These are phyloP conservation scores for Neuroterus valhalla DNA, from an alignment of 1,140 invertebrate species.

Conservation along the genomic window DNA sequence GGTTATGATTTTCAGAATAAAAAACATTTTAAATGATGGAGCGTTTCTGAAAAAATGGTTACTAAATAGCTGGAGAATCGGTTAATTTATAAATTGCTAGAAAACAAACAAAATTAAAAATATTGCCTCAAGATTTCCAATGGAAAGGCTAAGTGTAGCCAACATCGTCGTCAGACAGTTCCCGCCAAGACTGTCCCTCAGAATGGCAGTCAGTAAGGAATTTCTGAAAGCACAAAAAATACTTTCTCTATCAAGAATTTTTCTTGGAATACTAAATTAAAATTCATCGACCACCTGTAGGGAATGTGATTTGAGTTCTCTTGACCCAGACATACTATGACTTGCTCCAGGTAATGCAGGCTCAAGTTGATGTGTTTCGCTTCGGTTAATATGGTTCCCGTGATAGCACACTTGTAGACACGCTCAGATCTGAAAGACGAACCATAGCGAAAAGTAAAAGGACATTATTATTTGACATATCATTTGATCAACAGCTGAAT, in stretches of 20 bases:
- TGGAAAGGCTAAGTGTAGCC: conserved; percentile 78
- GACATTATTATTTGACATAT: too few relatives aligned
- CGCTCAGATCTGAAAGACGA: conserved; percentile 70
- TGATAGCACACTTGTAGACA: conserved; percentile 70
- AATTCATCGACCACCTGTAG: conserved; percentile 69
- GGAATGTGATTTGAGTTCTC: conserved; percentile 78
- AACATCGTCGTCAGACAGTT: conserved; percentile 83
- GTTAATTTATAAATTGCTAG: background rate
- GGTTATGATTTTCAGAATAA: too few relatives aligned
- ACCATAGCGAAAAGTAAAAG: conserved; percentile 16
- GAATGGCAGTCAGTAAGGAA: conserved; percentile 80
- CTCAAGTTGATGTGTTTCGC: conserved; percentile 82
- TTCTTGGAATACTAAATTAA: conserved; percentile 25
- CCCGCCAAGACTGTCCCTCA: conserved; percentile 80
- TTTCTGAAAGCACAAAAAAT: conserved; percentile 69
- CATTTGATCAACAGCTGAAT: too few relatives aligned
- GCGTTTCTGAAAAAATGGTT: too few relatives aligned
- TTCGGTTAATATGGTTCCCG: conserved; percentile 77
- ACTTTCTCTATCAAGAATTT: conserved; percentile 37
- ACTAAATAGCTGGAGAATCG: background rate
- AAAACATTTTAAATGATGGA: too few relatives aligned
- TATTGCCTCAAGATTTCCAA: conserved; percentile 74
- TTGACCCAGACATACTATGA: conserved; percentile 80
- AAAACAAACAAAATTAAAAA: conserved; percentile 36
- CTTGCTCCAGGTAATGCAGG: conserved; percentile 82